Percentiles rank a stretch among this genome's conserved stretches.
These are phyloP conservation scores for Zaprionus ghesquierei DNA, from an alignment of 1,140 invertebrate genomes.

Conservation along the genomic window DNA sequence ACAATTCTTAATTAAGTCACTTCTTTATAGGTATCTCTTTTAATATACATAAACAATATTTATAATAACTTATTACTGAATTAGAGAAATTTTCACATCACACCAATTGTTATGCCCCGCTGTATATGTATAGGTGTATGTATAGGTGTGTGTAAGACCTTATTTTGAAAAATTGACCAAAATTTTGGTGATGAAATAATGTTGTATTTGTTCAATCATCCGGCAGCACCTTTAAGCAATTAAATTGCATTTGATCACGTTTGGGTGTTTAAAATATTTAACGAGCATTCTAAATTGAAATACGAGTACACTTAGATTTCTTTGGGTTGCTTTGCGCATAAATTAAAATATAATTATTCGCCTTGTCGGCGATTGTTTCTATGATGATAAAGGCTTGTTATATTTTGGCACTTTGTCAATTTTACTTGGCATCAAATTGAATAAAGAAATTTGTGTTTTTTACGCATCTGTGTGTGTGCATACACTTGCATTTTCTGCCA, in stretches of 20 bases:
- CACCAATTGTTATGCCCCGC: constrained; percentile 46
- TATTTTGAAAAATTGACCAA: constrained; percentile 65
- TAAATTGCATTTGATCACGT: constrained; percentile 59
- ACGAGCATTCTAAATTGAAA: constrained; percentile 56
- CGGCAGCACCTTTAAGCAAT: constrained; percentile 19
- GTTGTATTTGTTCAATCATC: constrained; percentile 15
- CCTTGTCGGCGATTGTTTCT: constrained; percentile 66
- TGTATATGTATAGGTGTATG: constrained; percentile 38
- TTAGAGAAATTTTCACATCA: too few species aligned
- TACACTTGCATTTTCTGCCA: constrained; percentile 34
- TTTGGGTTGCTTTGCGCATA: constrained; percentile 50
- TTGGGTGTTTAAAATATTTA: constrained; percentile 65
- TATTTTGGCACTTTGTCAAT: constrained; percentile 59
- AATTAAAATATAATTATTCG: constrained; percentile 80
- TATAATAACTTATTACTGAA: too few species aligned
- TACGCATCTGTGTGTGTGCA: constrained; percentile 5
- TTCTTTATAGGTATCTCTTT: too few species aligned
- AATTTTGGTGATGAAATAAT: constrained; percentile 51
- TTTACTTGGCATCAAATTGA: constrained; percentile 25
- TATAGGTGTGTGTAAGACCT: constrained; percentile 43
- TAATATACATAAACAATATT: too few species aligned
- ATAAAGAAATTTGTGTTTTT: constrained; percentile 19
- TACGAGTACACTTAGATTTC: constrained; percentile 41
- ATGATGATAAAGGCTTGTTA: constrained; percentile 58
- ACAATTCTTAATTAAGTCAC: too few species aligned